Conservation (phyloP, 2,888 invertebrate species). For the Caenorhabditis wallacei region DNA sequence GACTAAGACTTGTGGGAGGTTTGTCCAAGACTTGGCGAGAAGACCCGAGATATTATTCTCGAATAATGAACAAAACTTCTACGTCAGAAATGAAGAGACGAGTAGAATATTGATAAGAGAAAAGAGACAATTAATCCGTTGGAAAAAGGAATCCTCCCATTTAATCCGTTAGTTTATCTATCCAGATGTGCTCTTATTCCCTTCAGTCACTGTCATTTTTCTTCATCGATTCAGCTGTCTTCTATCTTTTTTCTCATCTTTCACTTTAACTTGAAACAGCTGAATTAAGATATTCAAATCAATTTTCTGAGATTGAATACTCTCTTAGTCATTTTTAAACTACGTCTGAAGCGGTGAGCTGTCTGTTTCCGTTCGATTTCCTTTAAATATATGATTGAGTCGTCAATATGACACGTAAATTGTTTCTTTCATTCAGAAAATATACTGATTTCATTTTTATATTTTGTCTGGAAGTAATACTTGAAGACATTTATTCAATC, state of each 20-base stretch:
- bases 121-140: conserved; percentile 28
- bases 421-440: neutral
- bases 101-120: neutral
- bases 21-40: too few species aligned
- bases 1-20: too few species aligned
- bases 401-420: conserved; percentile 26
- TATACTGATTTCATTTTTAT: too few species aligned
- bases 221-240: neutral
- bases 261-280: too few species aligned
- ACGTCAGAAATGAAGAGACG: conserved; percentile 8
- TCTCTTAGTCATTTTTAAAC: too few species aligned
- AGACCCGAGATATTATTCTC: too few species aligned
- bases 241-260: neutral
- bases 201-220: conserved; percentile 13
- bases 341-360: neutral
- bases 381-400: neutral
- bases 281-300: too few species aligned
- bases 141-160: conserved; percentile 22
- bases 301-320: too few species aligned
- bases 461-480: too few species aligned
- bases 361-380: neutral
- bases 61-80: neutral
- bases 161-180: conserved; percentile 19
- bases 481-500: neutral
- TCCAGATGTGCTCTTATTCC: conserved; percentile 26